Evolutionary conservation across 2,797 vertebrate genomes (phyloP).

Genomic region (Chaenodraco wilsoni): DNA sequence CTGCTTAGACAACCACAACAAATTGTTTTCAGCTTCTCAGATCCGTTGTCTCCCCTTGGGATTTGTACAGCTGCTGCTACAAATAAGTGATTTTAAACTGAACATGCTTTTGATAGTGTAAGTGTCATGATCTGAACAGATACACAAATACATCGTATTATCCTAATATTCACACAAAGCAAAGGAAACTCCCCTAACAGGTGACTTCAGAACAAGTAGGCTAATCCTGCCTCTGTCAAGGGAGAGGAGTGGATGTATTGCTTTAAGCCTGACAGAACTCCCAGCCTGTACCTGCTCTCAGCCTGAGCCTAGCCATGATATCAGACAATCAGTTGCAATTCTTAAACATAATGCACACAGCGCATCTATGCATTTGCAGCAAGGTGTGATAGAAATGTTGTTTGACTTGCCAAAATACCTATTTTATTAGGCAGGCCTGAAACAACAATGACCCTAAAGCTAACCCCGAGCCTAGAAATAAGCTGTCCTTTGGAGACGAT

Average conservation of each 20-base stretch:
- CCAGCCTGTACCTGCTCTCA: slow-evolving; percentile 52
- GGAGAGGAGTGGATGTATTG: slow-evolving; percentile 64
- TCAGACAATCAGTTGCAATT: slow-evolving; percentile 48
- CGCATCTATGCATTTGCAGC: slow-evolving; percentile 16
- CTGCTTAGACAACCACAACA: slow-evolving; percentile 1
- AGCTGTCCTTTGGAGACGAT: not conserved
- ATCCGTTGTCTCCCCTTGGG: slow-evolving; percentile 28
- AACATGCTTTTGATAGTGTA: slow-evolving; percentile 28
- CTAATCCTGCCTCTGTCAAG: slow-evolving; percentile 53
- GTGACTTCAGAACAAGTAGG: slow-evolving; percentile 46
- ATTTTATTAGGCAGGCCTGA: slow-evolving; percentile 3
- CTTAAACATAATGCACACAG: slow-evolving; percentile 27
- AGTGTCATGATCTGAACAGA: not conserved
- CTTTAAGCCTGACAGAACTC: slow-evolving; percentile 60
- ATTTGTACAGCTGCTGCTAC: slow-evolving; percentile 20
- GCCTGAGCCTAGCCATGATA: slow-evolving; percentile 33
- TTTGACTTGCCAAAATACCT: slow-evolving; percentile 12
- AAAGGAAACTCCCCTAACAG: slow-evolving; percentile 50
- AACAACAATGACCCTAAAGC: slow-evolving; percentile 10
- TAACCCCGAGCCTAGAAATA: no score
- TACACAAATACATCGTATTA: slow-evolving; percentile 9
- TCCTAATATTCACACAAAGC: slow-evolving; percentile 20
- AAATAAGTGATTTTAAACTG: slow-evolving; percentile 29
- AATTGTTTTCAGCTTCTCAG: slow-evolving; percentile 27
- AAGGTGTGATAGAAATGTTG: slow-evolving; percentile 1